Evolutionary conservation across 2,797 vertebrate genomes (phyloP), one percentile per base, ranked within the genome.

Genomic region (Gephyroberyx darwinii): DNA sequence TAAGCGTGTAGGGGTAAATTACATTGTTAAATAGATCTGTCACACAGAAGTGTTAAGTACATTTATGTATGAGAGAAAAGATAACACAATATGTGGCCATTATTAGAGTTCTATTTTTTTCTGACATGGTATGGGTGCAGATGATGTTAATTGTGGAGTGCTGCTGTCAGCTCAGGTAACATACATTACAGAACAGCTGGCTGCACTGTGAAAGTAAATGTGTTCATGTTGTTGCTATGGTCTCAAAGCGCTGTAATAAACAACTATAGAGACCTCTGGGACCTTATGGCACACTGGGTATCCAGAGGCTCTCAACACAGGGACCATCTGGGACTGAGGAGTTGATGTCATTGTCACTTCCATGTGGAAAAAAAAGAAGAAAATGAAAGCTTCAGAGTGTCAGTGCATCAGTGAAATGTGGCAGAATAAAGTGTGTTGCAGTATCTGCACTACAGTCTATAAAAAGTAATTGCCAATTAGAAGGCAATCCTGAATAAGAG

Each of bases 391-490:
- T 82, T 83, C 53, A 80, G 74, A 82, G 82, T 91, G 84, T 89
- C 84, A 88, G 84, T 83, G 89, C 85, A 89, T 91, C 86, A 84
- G 82, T 86, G 86, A 87, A 84, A 88, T 83, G 81, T 81, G 77
- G 74, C 69, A 69, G 74, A 88, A 86, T 88, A 84, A 86, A 86
- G 77, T 83, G 81, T 78, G 88, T 72, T 81, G 81, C 84, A 80
- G 83, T 90, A 89, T 89, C 77, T 84, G 84, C 78, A 75, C 80
- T 65, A 82, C 78, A 86, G 81, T 89, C 90, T 92, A 91, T 92
- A 92, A 92, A 92, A 92, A 91, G 88, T 85, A 91, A 89, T 88
- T 85, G 86, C 84, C 89, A 93, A 93, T 93, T 92, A 93, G 88
- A 91, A 89, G 81, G 82, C 86, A 90, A 91, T 85, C 80, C 81